Evolutionary conservation across 2,113 vertebrate genomes (phyloP).

Genomic region (Vicugna pacos): DNA sequence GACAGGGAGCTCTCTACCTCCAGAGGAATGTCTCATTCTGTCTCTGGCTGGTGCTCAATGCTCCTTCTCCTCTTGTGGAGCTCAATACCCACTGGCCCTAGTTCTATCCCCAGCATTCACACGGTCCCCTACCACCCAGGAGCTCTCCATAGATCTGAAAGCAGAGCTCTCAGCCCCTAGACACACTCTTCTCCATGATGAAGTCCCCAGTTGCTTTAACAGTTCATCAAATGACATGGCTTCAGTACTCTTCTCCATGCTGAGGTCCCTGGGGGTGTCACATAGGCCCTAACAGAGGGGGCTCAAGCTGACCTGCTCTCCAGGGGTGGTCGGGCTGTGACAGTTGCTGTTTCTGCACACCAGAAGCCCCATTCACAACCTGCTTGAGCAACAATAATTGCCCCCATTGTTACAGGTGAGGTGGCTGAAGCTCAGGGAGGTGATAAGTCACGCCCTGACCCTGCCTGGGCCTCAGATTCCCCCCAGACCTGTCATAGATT

Average conservation of each 20-base stretch:
- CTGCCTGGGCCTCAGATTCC: not conserved
- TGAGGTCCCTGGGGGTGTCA: conserved; percentile 19
- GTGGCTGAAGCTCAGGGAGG: not conserved
- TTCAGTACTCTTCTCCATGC: not conserved
- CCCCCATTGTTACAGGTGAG: not conserved
- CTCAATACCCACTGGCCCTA: not conserved
- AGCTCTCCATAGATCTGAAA: not conserved
- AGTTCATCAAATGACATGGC: not conserved
- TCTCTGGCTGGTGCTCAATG: not conserved
- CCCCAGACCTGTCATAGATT: not conserved
- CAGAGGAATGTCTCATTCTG: not conserved
- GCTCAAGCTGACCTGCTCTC: not conserved
- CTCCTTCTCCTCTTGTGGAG: not conserved
- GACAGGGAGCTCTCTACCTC: not conserved
- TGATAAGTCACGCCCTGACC: not conserved
- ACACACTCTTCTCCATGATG: not conserved
- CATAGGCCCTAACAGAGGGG: not conserved
- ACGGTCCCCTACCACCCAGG: not conserved
- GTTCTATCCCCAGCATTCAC: not conserved
- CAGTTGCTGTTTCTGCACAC: not conserved
- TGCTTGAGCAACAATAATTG: not conserved
- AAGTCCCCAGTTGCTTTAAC: not conserved
- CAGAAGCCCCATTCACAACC: not conserved
- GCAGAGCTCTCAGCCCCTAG: not conserved
- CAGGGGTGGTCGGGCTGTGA: not conserved